Evolutionary conservation across 92 coral and sea anemone genomes (phyloP).

Genomic region (Zoanthus solanderi): DNA sequence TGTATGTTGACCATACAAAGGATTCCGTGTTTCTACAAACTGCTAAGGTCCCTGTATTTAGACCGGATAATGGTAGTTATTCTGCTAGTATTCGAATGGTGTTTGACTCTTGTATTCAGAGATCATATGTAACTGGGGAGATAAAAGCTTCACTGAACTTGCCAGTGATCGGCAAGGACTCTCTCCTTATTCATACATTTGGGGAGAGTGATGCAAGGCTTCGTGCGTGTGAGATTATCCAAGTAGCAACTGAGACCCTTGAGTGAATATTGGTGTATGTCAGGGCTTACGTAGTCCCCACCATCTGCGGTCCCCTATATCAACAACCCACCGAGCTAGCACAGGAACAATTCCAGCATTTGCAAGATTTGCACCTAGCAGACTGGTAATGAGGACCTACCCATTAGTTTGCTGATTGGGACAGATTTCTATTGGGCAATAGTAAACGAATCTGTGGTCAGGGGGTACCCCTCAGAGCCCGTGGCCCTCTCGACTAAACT

Average conservation of each 20-base stretch:
- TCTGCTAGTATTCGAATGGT: slow-evolving; percentile 12
- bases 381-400: background rate
- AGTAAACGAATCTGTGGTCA: background rate
- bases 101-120: background rate
- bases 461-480: background rate
- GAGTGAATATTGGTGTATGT: background rate
- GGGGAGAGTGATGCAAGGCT: background rate
- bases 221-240: background rate
- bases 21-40: background rate
- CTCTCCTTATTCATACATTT: background rate
- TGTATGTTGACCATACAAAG: slow-evolving; percentile 9
- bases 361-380: background rate
- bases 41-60: slow-evolving; percentile 12
- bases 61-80: slow-evolving; percentile 6
- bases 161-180: background rate
- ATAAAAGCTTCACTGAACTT: background rate
- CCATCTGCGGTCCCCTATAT: background rate
- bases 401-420: background rate
- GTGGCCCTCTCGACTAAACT: no score
- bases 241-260: background rate
- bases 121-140: background rate
- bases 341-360: background rate
- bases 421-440: background rate
- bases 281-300: background rate
- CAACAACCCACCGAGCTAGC: background rate